Evolutionary conservation across 2,797 vertebrate genomes (phyloP).

Genomic region (Coccyzus lansbergi): DNA sequence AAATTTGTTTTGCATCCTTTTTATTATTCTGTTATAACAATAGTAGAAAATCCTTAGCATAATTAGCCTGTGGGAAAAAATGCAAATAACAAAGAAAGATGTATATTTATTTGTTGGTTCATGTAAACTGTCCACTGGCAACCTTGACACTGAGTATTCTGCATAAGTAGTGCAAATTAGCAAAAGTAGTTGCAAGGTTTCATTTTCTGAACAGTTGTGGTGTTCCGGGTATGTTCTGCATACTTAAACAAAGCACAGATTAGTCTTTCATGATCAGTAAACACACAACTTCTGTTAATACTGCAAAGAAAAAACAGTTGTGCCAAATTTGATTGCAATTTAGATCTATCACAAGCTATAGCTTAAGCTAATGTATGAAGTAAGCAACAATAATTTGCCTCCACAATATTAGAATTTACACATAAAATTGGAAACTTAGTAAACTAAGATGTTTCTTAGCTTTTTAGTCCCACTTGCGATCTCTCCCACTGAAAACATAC

Average conservation of each 20-base stretch:
- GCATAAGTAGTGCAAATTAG: background rate
- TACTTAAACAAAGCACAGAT: constrained; percentile 22
- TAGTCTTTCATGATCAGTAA: background rate
- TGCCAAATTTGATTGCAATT: background rate
- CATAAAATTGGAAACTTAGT: background rate
- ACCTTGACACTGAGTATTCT: background rate
- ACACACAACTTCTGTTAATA: background rate
- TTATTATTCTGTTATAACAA: background rate
- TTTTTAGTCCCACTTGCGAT: background rate
- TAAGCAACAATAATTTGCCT: background rate
- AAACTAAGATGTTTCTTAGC: background rate
- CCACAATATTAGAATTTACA: background rate
- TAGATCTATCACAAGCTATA: background rate
- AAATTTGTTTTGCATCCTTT: background rate
- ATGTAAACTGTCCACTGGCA: background rate
- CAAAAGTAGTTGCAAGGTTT: constrained; percentile 28
- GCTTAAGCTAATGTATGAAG: background rate
- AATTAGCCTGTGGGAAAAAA: background rate
- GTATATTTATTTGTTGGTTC: background rate
- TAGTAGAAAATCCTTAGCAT: background rate
- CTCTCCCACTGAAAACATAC: background rate
- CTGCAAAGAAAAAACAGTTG: constrained; percentile 4
- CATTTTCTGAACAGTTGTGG: background rate
- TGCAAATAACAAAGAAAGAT: background rate
- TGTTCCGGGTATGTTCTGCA: background rate